phyloP scores from a whole-genome alignment of 1,140 invertebrate genomes.

The Kradibia gibbosae region DNA sequence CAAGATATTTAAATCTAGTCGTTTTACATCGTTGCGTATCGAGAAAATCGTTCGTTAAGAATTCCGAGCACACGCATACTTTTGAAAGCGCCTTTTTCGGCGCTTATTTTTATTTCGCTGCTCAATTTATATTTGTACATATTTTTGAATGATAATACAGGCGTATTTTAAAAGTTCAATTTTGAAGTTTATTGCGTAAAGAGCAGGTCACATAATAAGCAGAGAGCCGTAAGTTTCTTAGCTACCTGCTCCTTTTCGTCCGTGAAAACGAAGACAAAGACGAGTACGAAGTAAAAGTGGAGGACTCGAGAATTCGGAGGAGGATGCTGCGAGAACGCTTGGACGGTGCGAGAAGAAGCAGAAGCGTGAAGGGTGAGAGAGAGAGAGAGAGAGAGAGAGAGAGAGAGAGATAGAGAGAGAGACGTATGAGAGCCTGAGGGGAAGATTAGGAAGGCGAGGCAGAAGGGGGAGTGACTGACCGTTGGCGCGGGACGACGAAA shows the following conservation, averaged over 20 bases:
- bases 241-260: conserved; percentile 2
- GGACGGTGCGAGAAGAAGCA: neutral
- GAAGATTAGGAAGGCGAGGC: neutral
- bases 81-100: neutral
- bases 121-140: neutral
- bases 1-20: neutral
- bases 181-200: conserved; percentile 4
- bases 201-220: conserved; percentile 2
- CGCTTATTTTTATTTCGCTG: neutral
- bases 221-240: neutral
- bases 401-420: neutral
- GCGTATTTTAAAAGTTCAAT: conserved; percentile 4
- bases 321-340: neutral
- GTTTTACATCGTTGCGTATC: neutral
- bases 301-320: neutral
- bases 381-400: neutral
- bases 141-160: neutral
- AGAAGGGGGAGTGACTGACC: neutral
- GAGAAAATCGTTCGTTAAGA: neutral
- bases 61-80: neutral
- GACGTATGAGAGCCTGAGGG: neutral
- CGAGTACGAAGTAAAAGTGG: neutral
- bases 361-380: neutral
- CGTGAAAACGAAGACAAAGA: neutral
- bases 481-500: neutral